These are phyloP conservation scores for Choristoneura rosaceana DNA, from an alignment of 2,888 invertebrate genomes.

Conservation along the genomic window DNA sequence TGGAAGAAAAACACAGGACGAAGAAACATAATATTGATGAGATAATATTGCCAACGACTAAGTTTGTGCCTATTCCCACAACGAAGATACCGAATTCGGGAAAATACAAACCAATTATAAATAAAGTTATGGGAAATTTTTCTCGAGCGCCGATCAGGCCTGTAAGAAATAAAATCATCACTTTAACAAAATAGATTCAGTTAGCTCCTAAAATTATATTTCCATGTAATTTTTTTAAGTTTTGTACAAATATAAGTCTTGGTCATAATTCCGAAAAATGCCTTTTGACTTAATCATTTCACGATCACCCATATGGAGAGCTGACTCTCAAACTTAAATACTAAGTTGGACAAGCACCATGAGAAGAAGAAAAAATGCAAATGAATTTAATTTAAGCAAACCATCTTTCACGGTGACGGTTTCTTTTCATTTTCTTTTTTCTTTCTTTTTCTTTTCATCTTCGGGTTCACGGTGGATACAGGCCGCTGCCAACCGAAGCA, in stretches of 20 bases:
- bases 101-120: conserved; percentile 71
- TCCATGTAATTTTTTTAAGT: conserved; percentile 37
- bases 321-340: too few relatives aligned
- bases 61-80: conserved; percentile 45
- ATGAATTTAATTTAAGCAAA: too few relatives aligned
- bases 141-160: conserved; percentile 64
- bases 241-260: background rate
- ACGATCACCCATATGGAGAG: too few relatives aligned
- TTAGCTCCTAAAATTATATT: conserved; percentile 2
- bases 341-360: too few relatives aligned
- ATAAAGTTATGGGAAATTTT: conserved; percentile 62
- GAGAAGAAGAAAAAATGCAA: too few relatives aligned
- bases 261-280: background rate
- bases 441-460: too few relatives aligned
- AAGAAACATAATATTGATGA: conserved; percentile 49
- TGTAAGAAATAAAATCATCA: conserved; percentile 65
- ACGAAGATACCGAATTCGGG: conserved; percentile 58
- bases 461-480: too few relatives aligned
- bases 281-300: background rate
- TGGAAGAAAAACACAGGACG: conserved; percentile 53
- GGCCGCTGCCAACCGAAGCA: too few relatives aligned
- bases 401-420: too few relatives aligned
- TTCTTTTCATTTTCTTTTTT: too few relatives aligned
- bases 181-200: conserved; percentile 50
- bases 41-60: conserved; percentile 53